Base-by-base conservation (phyloP, 2,113 vertebrate species). In the Chrysochloris asiatica region DNA sequence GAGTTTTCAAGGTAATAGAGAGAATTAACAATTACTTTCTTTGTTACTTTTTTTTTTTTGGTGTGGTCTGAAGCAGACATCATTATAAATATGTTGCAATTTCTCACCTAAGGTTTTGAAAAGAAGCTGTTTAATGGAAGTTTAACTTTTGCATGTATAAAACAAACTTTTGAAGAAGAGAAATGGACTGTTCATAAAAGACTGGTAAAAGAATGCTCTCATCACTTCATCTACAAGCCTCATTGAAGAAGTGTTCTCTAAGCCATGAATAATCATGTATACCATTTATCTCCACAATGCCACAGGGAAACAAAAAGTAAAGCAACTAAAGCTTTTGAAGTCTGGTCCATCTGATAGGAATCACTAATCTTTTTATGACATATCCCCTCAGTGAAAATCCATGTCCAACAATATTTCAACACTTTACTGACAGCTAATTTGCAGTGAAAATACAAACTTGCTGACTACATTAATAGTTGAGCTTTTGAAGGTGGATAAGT, bases 31-130 rank as follows among this genome's bases (percentile, higher is more conserved):
- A 61, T 89, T 59, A 75, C 47, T 89, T 84, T 69, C 33, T 88
- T 90, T 93, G 65, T 26, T 69, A 47, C n/a, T 26, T 28, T 61
- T 28, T 87, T 89, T 71, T 79, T 16, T 94, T 4, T 16, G 8
- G 54, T 56, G 24, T 9, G 14, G n/a, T 83, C 43, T 50, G 78
- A 92, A 71, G 12, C 54, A 75, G 45, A 83, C 88, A 54, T 71
- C 19, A 82, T 45, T 52, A 45, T 26, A 41, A 7, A 45, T 38
- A 41, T 73, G 96, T 95, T 94, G 85, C 95, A 96, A 94, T 88
- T 88, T 91, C 52, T 90, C 83, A 88, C 33, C 61, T 73, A 94
- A 92, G 75, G 33, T 86, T 95, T 95, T 95, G 85, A 94, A 95
- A 43, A 86, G 30, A 93, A 91, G 16, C 56, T 90, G 63, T 77